Conservation (phyloP, 2,888 invertebrate genomes). For the Epirrita christyi region DNA sequence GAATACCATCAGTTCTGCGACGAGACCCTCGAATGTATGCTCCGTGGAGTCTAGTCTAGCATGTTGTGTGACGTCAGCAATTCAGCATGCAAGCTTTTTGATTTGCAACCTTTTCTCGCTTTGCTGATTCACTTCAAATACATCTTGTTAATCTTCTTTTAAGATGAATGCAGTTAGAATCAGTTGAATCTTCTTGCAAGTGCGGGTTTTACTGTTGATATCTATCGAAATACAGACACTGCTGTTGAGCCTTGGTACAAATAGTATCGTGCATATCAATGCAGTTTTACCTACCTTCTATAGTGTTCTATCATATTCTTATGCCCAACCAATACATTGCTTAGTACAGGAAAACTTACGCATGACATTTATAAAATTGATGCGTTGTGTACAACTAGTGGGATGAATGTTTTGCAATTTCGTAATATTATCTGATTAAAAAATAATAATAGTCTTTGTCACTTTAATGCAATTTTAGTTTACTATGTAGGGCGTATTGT, state of each 20-base stretch:
- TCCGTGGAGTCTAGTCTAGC: slow-evolving; percentile 41
- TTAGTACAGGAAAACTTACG: too few relatives aligned
- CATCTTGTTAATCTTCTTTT: slow-evolving; percentile 4
- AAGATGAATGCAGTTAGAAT: too few relatives aligned
- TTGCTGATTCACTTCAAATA: slow-evolving; percentile 22
- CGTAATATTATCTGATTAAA: too few relatives aligned
- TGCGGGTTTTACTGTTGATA: too few relatives aligned
- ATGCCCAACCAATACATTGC: too few relatives aligned
- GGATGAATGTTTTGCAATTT: too few relatives aligned
- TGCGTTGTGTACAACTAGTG: too few relatives aligned
- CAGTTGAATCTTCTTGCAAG: too few relatives aligned
- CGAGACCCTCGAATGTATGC: slow-evolving; percentile 91
- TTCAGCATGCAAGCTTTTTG: slow-evolving; percentile 63
- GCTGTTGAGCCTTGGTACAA: not conserved
- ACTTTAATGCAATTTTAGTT: not conserved
- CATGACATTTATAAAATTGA: too few relatives aligned
- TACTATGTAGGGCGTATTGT: slow-evolving; percentile 11
- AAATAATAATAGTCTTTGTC: not conserved
- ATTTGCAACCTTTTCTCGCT: slow-evolving; percentile 45
- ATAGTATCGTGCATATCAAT: not conserved
- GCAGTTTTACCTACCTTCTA: not conserved
- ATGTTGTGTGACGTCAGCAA: slow-evolving; percentile 46
- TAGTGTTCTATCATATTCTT: not conserved
- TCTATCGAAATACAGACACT: not conserved
- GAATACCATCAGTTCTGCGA: slow-evolving; percentile 93